These are phyloP conservation scores for Choloepus hoffmanni DNA, from an alignment of 2,113 vertebrate genomes.

Conservation along the genomic window DNA sequence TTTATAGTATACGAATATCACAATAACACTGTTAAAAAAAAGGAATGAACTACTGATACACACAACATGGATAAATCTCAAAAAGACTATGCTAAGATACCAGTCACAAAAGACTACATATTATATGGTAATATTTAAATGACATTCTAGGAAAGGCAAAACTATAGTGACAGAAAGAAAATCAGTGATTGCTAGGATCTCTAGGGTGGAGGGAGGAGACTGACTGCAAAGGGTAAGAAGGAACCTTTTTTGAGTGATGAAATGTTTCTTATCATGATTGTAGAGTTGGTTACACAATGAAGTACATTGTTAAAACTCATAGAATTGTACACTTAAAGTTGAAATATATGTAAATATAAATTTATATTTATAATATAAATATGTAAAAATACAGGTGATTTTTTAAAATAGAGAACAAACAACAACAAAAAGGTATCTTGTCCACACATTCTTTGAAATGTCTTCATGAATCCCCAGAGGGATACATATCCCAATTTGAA, in stretches of 20 bases:
- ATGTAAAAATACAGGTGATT: background rate
- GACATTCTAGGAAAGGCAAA: background rate
- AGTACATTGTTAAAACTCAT: background rate
- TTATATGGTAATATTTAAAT: background rate
- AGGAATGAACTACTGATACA: background rate
- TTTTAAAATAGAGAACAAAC: background rate
- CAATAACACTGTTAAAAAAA: background rate
- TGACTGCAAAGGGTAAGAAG: background rate
- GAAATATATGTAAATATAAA: background rate
- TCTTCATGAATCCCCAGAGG: background rate
- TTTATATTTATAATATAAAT: background rate
- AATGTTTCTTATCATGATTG: slow-evolving; percentile 1
- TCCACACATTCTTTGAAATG: background rate
- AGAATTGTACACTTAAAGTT: slow-evolving; percentile 15
- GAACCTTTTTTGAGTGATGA: background rate
- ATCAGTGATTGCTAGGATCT: background rate
- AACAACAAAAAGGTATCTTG: background rate
- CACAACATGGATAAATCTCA: background rate
- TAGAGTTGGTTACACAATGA: background rate
- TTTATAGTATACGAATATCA: background rate
- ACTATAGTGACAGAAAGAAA: background rate
- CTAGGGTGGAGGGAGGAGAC: background rate
- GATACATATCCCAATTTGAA: background rate
- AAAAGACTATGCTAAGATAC: background rate
- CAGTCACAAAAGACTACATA: background rate